Evolutionary conservation across 2,888 invertebrate genomes (phyloP).

Genomic region (Leptopilina myrica): DNA sequence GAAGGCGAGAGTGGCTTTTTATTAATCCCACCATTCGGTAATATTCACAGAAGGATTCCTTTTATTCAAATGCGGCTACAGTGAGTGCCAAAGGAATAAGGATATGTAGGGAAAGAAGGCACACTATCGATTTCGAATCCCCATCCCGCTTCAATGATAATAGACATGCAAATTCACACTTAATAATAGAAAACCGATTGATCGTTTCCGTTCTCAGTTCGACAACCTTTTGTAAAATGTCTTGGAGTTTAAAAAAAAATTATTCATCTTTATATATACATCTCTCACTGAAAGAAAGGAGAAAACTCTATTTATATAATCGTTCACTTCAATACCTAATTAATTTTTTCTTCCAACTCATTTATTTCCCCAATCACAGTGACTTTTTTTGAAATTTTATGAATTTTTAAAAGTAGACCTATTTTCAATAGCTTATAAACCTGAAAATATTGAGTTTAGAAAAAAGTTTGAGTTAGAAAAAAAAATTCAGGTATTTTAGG

Average conservation of each 20-base stretch:
- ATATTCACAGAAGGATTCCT: conserved; percentile 44
- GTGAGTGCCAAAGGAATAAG: conserved; percentile 27
- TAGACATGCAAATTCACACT: conserved; percentile 50
- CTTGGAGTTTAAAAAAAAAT: not conserved
- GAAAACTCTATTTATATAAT: too few relatives aligned
- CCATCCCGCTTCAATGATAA: conserved; percentile 47
- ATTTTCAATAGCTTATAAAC: too few relatives aligned
- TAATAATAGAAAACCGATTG: conserved; percentile 50
- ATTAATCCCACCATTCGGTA: conserved; percentile 39
- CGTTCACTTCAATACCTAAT: too few relatives aligned
- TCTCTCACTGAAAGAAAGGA: too few relatives aligned
- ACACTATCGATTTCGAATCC: conserved; percentile 33
- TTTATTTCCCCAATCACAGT: too few relatives aligned
- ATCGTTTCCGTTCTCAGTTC: conserved; percentile 1
- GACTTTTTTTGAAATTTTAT: too few relatives aligned
- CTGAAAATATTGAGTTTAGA: too few relatives aligned
- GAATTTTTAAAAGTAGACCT: too few relatives aligned
- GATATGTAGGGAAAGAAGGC: conserved; percentile 45
- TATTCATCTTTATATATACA: not conserved
- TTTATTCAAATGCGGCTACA: conserved; percentile 31
- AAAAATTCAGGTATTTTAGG: too few relatives aligned
- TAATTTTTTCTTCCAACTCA: too few relatives aligned
- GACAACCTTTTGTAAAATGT: not conserved
- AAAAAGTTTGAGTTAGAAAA: too few relatives aligned
- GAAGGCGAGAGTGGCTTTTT: conserved; percentile 26